phyloP scores from a whole-genome alignment of 2,113 vertebrate species.

The Elachura formosa region DNA sequence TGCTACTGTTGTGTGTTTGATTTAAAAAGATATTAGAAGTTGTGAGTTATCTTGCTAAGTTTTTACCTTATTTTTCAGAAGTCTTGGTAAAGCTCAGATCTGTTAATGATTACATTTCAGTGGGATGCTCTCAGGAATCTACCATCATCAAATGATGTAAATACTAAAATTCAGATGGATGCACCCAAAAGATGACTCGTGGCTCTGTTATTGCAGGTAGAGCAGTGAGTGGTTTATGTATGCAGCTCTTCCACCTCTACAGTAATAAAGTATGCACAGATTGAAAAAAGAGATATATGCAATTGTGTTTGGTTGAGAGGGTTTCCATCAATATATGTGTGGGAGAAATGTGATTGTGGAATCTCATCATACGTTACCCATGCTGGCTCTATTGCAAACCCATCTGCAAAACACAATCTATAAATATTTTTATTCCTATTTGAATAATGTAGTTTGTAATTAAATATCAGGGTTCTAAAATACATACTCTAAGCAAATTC shows the following conservation, averaged over 20 bases:
- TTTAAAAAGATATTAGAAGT: background rate
- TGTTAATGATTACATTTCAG: background rate
- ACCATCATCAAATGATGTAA: background rate
- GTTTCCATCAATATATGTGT: background rate
- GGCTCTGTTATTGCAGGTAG: background rate
- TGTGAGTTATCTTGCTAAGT: background rate
- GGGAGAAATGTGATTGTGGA: slow-evolving; percentile 16
- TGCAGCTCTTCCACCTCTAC: background rate
- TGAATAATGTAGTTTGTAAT: background rate
- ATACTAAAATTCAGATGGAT: slow-evolving; percentile 14
- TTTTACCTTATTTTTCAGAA: background rate
- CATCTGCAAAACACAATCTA: background rate
- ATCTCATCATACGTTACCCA: background rate
- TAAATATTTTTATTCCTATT: slow-evolving; percentile 12
- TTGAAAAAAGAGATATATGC: background rate
- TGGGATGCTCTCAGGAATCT: background rate
- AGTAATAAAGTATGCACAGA: background rate
- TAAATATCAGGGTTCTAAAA: background rate
- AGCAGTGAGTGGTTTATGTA: background rate
- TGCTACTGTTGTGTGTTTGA: background rate
- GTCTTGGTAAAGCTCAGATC: background rate
- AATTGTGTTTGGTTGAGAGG: background rate
- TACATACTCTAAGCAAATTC: background rate
- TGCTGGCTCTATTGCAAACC: background rate
- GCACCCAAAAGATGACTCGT: background rate